Conservation (phyloP, 2,888 invertebrate species). For the Leptura quadrifasciata region DNA sequence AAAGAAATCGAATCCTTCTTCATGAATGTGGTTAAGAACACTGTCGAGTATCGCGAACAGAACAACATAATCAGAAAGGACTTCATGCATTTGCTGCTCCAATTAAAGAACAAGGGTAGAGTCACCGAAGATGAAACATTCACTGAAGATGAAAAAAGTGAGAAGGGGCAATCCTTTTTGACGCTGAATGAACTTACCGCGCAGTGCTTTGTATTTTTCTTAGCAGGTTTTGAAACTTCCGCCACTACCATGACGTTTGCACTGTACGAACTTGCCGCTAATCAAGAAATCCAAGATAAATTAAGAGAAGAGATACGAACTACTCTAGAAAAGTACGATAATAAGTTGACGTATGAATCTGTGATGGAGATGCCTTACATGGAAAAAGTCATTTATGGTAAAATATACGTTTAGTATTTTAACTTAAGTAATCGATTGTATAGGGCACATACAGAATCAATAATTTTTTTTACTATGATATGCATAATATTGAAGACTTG, state of each 20-base stretch:
- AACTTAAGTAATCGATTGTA: too few species aligned
- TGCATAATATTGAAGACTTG: too few species aligned
- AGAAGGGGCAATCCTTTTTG: slow-evolving; percentile 26
- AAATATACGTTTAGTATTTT: too few species aligned
- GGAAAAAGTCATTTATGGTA: slow-evolving; percentile 72
- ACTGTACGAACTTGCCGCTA: slow-evolving; percentile 57
- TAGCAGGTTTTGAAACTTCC: slow-evolving; percentile 63
- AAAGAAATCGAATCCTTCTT: slow-evolving; percentile 72
- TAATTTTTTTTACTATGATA: too few species aligned
- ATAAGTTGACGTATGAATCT: slow-evolving; percentile 59
- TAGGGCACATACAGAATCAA: too few species aligned
- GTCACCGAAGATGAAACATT: slow-evolving; percentile 68
- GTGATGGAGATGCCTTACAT: slow-evolving; percentile 66
- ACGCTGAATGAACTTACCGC: slow-evolving; percentile 49
- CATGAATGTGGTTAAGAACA: slow-evolving; percentile 70
- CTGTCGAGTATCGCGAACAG: slow-evolving; percentile 73
- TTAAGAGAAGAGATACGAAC: slow-evolving; percentile 56
- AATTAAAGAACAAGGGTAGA: slow-evolving; percentile 71
- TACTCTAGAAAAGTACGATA: slow-evolving; percentile 53
- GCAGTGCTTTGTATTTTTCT: slow-evolving; percentile 59
- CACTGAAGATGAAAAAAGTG: slow-evolving; percentile 40
- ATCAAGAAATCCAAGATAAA: slow-evolving; percentile 59
- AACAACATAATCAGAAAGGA: slow-evolving; percentile 74
- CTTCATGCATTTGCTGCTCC: slow-evolving; percentile 76
- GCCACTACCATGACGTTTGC: slow-evolving; percentile 62